Percentiles rank a stretch among this genome's conserved stretches.
phyloP scores from a whole-genome alignment of 1,140 invertebrate species.

The Acyrthosiphon pisum region DNA sequence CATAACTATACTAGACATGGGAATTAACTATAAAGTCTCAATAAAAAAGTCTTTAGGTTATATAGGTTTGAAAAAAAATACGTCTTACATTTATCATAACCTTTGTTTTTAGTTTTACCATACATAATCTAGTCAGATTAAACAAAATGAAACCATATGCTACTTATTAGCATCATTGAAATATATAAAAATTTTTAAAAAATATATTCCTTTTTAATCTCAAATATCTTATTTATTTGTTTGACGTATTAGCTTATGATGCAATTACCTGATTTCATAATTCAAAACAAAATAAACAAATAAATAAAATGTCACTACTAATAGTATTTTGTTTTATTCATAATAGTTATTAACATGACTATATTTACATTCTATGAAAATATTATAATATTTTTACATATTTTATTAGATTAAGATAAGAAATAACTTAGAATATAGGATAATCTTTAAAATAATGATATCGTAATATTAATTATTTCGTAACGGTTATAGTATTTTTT shows the following conservation, averaged over 20 bases:
- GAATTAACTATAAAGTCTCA: neutral
- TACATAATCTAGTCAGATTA: neutral
- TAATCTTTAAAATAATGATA: slow-evolving; percentile 33
- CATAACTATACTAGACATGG: too few relatives aligned
- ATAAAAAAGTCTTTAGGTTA: neutral
- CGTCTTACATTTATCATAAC: neutral
- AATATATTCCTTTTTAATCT: neutral
- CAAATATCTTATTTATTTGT: neutral
- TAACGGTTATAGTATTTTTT: slow-evolving; percentile 13
- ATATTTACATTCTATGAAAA: slow-evolving; percentile 35
- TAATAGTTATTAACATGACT: slow-evolving; percentile 19
- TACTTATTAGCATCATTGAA: neutral
- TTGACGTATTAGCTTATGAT: neutral
- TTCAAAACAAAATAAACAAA: neutral
- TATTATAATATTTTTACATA: slow-evolving; percentile 39
- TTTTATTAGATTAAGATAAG: neutral
- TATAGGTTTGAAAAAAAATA: neutral
- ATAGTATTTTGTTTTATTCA: neutral
- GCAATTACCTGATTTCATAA: neutral
- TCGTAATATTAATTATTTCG: slow-evolving; percentile 19
- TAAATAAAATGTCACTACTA: neutral
- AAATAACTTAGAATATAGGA: neutral
- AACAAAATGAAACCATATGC: neutral
- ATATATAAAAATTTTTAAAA: neutral
- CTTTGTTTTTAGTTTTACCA: neutral